Evolutionary conservation across 2,888 invertebrate genomes (phyloP), one percentile per base, ranked within the genome.

Genomic region (Alentia gelatinosa): DNA sequence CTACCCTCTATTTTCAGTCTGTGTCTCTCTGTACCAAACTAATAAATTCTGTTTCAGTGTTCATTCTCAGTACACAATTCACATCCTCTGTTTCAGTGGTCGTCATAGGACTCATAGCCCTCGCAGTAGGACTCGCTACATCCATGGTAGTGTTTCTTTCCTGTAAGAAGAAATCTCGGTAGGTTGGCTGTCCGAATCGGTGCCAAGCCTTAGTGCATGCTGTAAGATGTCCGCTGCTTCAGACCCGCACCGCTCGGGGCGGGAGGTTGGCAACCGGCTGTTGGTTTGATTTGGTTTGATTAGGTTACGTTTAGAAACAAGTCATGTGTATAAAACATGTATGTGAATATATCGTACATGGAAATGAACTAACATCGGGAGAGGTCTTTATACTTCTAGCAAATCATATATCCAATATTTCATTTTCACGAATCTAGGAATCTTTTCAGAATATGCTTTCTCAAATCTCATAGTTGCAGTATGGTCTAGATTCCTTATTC

Each of bases 71-170:
- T n/a, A n/a, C n/a, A n/a, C n/a, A n/a, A n/a, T n/a, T 74, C 7
- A 23, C 26, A 30, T 33, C 26, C 7, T 47, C 47, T n/a, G 12
- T 86, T 86, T 42, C 86, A 86, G 86, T 42, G 42, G 47, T 86
- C n/a, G 86, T 86, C 0, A 30, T 47, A 9, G 86, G 42, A 33
- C 47, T 86, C 26, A 47, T 86, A 30, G 42, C 50, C 19, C 47
- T 86, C 26, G 86, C 86, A 42, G 30, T 86, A 5, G 86, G 86
- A 50, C 86, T 86, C 47, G 86, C 47, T 33, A 86, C 50, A 47
- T 86, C 86, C 86, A 86, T 86, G 86, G 86, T 86, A 86, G 86
- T 86, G 86, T 86, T 86, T 86, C 86, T 86, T 86, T 86, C 86
- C 86, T 86, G 86, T 86, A 86, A 86, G 86, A 86, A 86, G 86